Base-by-base conservation (phyloP, 1,140 invertebrate genomes). In the Frieseomelitta varia region DNA sequence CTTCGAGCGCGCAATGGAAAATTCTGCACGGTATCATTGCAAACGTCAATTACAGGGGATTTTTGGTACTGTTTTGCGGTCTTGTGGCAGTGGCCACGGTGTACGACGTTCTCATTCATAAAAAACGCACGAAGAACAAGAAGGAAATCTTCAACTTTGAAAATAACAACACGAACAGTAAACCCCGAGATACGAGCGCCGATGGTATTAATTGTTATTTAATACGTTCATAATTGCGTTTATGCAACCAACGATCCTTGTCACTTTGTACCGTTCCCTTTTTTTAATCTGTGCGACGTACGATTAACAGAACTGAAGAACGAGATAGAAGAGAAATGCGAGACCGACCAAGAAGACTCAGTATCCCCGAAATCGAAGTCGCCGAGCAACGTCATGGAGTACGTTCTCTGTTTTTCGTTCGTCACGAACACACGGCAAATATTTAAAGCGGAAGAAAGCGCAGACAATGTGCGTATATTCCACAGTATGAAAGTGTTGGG, bases 401-500 rank as follows among this genome's bases (percentile, higher is more conserved):
- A 94, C 19, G 34, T 95, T 11, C 55, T 94, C 24, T 94, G 93
- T 78, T 96, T 95, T 74, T 95, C 95, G 0, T 47, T 94, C 27
- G 93, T 94, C 30, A 91, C 93, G 1, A 95, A 95, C 58, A 87
- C 93, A 0, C 93, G 91, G 71, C 88, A 89, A 12, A 93, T 94
- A 61, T 93, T 95, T 15, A 72, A 81, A 30, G 93, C 92, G 0
- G 91, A 92, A 55, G 39, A 92, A 2, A 47, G 71, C 10, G 8
- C 72, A 0, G 91, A 94, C 65, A 90, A 92, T 1, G 47, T 95
- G 4, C 55, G 87, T 1, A 34, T 85, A 0, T 93, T 95, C n/a
- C 95, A 95, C 67, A 94, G 95, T 0, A 15, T 95, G 8, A 90
- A 92, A 85, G 95, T 95, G 86, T 87, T 95, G 17, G 91, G 93